Evolutionary conservation across 2,888 invertebrate genomes (phyloP).

Genomic region (Paralinhomoeus sp.): DNA sequence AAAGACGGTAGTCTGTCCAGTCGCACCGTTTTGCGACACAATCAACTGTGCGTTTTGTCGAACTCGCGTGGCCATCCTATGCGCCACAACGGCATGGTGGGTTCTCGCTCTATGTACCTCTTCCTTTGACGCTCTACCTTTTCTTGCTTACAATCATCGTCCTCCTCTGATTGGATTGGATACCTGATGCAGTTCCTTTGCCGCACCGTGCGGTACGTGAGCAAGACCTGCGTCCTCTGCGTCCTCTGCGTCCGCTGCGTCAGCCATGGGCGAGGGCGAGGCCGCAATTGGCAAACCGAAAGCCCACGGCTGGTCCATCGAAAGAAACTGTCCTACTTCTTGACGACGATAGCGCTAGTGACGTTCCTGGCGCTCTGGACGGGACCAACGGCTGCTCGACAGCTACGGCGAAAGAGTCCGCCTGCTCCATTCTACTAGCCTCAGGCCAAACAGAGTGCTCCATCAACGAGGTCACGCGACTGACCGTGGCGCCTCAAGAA

Average conservation of each 20-base stretch:
- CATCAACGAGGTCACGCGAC: not conserved
- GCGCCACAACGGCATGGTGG: not conserved
- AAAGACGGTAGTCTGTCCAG: not conserved
- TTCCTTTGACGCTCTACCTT: not conserved
- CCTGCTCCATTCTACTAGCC: not conserved
- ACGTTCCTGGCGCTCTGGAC: no score
- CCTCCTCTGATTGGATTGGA: no score
- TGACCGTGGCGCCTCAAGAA: not conserved
- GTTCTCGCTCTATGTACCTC: not conserved
- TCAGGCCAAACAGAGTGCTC: not conserved
- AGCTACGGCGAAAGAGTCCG: not conserved
- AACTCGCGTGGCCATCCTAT: not conserved
- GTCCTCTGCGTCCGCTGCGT: no score
- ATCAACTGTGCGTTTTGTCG: not conserved
- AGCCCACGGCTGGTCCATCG: no score
- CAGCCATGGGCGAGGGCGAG: no score
- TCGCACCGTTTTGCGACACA: constrained; percentile 1
- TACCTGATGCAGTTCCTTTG: no score
- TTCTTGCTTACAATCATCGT: not conserved
- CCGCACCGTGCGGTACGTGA: no score
- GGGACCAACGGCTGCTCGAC: not conserved
- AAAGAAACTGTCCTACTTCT: no score
- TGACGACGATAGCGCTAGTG: no score
- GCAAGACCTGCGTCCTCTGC: no score
- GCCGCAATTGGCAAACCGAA: no score